Conservation (phyloP, 2,797 vertebrate genomes). For the Hemibagrus guttatus region DNA sequence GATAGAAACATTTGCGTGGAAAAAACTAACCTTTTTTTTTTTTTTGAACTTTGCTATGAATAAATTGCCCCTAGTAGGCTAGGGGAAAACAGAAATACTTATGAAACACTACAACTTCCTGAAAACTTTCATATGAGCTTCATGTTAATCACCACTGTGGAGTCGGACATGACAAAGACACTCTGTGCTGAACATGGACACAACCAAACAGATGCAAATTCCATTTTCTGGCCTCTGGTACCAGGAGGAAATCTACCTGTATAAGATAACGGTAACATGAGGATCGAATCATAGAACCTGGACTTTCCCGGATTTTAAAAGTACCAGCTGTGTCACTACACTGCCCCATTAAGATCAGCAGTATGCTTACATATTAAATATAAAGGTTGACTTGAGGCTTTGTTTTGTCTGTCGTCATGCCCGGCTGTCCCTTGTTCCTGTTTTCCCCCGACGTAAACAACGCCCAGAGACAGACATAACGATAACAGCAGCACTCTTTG, state of each 20-base stretch:
- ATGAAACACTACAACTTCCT: no score
- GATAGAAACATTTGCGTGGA: no score
- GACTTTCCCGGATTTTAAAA: no score
- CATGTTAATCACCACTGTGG: no score
- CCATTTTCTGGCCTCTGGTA: not conserved
- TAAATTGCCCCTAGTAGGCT: no score
- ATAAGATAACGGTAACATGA: not conserved
- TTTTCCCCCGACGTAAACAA: not conserved
- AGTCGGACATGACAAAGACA: no score
- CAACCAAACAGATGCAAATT: no score
- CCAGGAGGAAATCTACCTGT: not conserved
- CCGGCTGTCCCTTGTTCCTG: not conserved
- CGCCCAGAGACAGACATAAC: not conserved
- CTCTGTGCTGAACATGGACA: no score
- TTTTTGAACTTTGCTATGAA: no score
- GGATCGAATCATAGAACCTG: not conserved
- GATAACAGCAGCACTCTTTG: not conserved
- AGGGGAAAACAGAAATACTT: no score
- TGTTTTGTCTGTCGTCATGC: not conserved
- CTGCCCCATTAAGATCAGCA: not conserved
- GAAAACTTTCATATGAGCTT: no score
- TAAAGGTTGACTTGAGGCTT: not conserved
- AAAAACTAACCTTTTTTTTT: no score
- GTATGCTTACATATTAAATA: conserved; percentile 10
- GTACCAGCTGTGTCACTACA: not conserved